Base-by-base conservation (phyloP, 2,797 vertebrate species). In the Pseudomugil tenellus region DNA sequence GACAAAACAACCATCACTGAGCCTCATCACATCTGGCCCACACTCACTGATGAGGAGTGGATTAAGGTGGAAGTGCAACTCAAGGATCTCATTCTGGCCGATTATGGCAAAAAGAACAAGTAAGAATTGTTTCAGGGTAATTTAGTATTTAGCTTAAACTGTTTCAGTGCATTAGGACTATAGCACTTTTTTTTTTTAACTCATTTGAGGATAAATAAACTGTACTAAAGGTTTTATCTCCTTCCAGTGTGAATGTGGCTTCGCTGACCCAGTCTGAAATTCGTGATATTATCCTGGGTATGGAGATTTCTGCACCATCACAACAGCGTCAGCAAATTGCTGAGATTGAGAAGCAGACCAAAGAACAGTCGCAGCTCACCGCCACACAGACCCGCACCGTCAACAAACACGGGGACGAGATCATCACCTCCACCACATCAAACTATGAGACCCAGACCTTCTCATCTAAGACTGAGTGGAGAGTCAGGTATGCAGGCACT, bases 101-200 rank as follows among this genome's bases (percentile, higher is more conserved):
- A 99, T 85, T 99, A 99, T 0, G 98, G 98, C 89, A 99, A 99
- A 92, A 99, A 99, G 92, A 99, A 99, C 95, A 99, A 99, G 98
- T 99, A 86, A 94, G 96, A 64, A 10, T 49, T 49, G 35, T 61
- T 67, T 32, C 2, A n/a, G 11, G 54, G n/a, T 3, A 10, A 8
- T 29, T 4, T 8, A 28, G 29, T 1, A 9, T 0, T 17, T 41
- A 10, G n/a, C 9, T 16, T 29, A 19, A 11, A 17, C 13, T 43
- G 2, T n/a, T 16, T 25, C 10, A 28, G 2, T n/a, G 7, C 17
- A 6, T 23, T 19, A 0, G 8, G 11, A 41, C 39, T 39, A 39
- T 21, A 34, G 7, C 0, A 17, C 1, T 3, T 1, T 2, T 34
- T n/a, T 16, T 37, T 6, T 39, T 7, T 39, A 0, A 67, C 19